Base-by-base conservation (phyloP, 2,888 invertebrate genomes). In the Epirrhoe alternata region DNA sequence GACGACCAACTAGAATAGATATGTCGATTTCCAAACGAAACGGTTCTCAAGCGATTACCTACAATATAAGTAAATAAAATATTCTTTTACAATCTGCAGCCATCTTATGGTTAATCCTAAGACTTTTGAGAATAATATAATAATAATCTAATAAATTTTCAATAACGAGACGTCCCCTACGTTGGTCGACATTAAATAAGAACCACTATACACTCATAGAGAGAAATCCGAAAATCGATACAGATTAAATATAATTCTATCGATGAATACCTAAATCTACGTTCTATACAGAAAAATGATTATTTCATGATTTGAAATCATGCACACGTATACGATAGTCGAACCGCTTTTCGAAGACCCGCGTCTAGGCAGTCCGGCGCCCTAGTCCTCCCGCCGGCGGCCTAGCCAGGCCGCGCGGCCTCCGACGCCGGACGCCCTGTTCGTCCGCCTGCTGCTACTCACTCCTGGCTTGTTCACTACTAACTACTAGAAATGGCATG, bases 141-240 rank as follows among this genome's bases (percentile, higher is more conserved):
- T 89, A 90, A 91, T 90, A 89, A 88, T 92, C 92, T 92, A 92
- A 91, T 92, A 91, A 91, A 92, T 90, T 92, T 92, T 90, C 85
- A 90, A 87, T 91, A 92, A 92, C 90, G 90, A 88, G 89, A 92
- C 86, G 88, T 91, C 89, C 87, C 87, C 92, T 92, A 93, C 86
- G 91, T 93, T 93, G 93, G 93, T 93, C 93, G 91, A 93, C 90
- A 91, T 92, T 87, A 90, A 92, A 91, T 87, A 92, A 91, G 90
- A 92, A 89, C 89, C 91, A 90, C 92, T 92, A 92, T 92, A 92
- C 91, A 92, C 89, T 92, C 89, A 92, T 92, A 92, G 92, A 92
- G 92, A 93, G 92, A 92, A 92, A 90, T 91, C 92, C 92, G 87
- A 92, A 90, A 89, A 85, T 90, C 91, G 90, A 92, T 92, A 92